phyloP scores from a whole-genome alignment of 2,797 vertebrate species.

The Lacerta viridis region DNA sequence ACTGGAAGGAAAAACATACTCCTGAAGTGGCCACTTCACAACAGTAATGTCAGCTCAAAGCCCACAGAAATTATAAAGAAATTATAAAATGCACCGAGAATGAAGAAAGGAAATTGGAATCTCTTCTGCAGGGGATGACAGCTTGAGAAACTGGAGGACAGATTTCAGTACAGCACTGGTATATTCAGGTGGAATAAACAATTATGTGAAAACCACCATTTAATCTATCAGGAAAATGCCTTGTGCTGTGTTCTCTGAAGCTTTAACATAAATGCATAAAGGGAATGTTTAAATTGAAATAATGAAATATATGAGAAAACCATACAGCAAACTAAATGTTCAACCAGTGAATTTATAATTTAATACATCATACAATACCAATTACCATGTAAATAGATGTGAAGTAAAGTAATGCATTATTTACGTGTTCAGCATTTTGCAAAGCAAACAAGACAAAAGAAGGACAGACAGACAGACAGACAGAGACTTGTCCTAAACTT shows the following conservation, averaged over 20 bases:
- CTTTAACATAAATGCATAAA: constrained; percentile 70
- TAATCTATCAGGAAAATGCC: not conserved
- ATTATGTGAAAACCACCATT: not conserved
- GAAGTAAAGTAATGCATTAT: constrained; percentile 76
- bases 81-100: no score
- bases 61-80: no score
- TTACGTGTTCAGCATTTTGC: constrained; percentile 71
- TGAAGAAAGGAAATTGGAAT: no score
- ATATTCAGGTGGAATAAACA: not conserved
- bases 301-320: constrained; percentile 74
- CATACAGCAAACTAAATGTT: constrained; percentile 71
- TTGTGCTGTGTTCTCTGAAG: constrained; percentile 39
- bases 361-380: constrained; percentile 75
- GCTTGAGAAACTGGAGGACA: no score
- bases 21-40: no score
- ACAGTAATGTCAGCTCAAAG: no score
- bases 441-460: constrained; percentile 45
- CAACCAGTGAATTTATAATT: constrained; percentile 69
- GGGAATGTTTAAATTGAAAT: constrained; percentile 72
- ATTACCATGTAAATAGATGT: constrained; percentile 76
- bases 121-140: no score
- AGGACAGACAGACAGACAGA: constrained; percentile 1
- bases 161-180: no score
- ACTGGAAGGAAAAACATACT: no score
- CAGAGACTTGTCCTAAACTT: no score